Conservation (phyloP, 2,888 invertebrate species). For the Oscheius myriophilus region DNA sequence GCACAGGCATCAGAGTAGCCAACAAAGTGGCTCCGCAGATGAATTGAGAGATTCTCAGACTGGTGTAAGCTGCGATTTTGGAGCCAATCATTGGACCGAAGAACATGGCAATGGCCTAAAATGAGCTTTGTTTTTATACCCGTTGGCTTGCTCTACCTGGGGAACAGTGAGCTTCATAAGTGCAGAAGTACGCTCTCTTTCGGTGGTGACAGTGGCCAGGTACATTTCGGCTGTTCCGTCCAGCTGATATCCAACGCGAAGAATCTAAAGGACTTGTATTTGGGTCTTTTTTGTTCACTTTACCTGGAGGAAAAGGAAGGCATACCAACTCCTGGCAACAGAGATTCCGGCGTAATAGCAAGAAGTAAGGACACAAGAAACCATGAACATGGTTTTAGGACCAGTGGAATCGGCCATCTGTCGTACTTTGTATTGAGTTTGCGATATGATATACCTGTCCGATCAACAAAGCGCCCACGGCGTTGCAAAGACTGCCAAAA, state of each 20-base stretch:
- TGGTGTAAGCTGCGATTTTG: slow-evolving; percentile 67
- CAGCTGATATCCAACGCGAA: slow-evolving; percentile 69
- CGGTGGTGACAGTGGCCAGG: slow-evolving; percentile 69
- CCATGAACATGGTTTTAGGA: slow-evolving; percentile 67
- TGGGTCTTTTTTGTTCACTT: no score
- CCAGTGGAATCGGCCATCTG: slow-evolving; percentile 68
- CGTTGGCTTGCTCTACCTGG: slow-evolving; percentile 43
- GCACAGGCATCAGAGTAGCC: slow-evolving; percentile 60
- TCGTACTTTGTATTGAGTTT: slow-evolving; percentile 10
- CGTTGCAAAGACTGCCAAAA: slow-evolving; percentile 69
- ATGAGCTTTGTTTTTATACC: neutral
- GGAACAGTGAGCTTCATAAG: slow-evolving; percentile 67
- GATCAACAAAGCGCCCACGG: slow-evolving; percentile 65
- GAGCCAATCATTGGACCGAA: slow-evolving; percentile 66
- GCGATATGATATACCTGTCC: no score
- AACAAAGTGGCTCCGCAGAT: slow-evolving; percentile 63
- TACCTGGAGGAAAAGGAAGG: slow-evolving; percentile 68
- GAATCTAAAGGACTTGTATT: slow-evolving; percentile 57
- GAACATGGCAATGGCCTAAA: slow-evolving; percentile 61
- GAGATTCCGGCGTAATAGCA: slow-evolving; percentile 68
- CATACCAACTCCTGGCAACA: slow-evolving; percentile 57
- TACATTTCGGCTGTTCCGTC: slow-evolving; percentile 70
- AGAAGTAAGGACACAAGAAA: slow-evolving; percentile 64
- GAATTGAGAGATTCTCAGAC: slow-evolving; percentile 60
- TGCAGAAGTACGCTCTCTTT: slow-evolving; percentile 67